These are phyloP conservation scores for Atherix ibis DNA, from an alignment of 2,888 invertebrate species.

Conservation along the genomic window DNA sequence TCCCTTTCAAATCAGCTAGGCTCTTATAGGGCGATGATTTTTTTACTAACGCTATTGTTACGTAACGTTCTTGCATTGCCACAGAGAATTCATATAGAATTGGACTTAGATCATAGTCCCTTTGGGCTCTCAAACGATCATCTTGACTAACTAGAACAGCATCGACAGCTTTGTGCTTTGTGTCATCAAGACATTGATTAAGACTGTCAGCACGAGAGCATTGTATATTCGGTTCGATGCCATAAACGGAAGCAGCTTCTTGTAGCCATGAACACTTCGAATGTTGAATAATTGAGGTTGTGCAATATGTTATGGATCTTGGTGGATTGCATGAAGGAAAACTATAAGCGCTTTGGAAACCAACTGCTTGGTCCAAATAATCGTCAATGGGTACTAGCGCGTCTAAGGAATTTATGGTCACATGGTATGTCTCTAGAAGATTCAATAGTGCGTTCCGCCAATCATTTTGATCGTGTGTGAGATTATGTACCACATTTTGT, in stretches of 20 bases:
- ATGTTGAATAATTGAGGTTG: slow-evolving; percentile 49
- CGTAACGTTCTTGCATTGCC: slow-evolving; percentile 28
- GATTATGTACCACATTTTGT: slow-evolving; percentile 33
- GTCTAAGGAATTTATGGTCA: slow-evolving; percentile 37
- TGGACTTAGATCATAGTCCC: slow-evolving; percentile 34
- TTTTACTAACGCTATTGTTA: slow-evolving; percentile 49
- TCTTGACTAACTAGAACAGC: slow-evolving; percentile 57
- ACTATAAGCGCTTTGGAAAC: slow-evolving; percentile 48
- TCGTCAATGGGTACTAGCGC: slow-evolving; percentile 48
- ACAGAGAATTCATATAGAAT: slow-evolving; percentile 24
- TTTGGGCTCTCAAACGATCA: slow-evolving; percentile 49
- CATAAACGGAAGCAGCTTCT: slow-evolving; percentile 56
- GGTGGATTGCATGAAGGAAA: slow-evolving; percentile 54
- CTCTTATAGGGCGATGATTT: slow-evolving; percentile 37
- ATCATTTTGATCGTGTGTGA: slow-evolving; percentile 29
- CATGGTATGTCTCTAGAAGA: slow-evolving; percentile 43
- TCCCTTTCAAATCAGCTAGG: slow-evolving; percentile 50
- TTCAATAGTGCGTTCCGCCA: slow-evolving; percentile 45
- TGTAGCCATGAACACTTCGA: slow-evolving; percentile 67
- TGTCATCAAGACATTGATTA: slow-evolving; percentile 51
- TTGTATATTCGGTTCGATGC: slow-evolving; percentile 62
- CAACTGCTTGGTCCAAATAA: slow-evolving; percentile 45
- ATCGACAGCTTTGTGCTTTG: slow-evolving; percentile 48
- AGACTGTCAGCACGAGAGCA: slow-evolving; percentile 47
- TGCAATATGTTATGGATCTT: slow-evolving; percentile 47